Conservation (phyloP, 2,797 vertebrate species). For the Picus viridis region DNA sequence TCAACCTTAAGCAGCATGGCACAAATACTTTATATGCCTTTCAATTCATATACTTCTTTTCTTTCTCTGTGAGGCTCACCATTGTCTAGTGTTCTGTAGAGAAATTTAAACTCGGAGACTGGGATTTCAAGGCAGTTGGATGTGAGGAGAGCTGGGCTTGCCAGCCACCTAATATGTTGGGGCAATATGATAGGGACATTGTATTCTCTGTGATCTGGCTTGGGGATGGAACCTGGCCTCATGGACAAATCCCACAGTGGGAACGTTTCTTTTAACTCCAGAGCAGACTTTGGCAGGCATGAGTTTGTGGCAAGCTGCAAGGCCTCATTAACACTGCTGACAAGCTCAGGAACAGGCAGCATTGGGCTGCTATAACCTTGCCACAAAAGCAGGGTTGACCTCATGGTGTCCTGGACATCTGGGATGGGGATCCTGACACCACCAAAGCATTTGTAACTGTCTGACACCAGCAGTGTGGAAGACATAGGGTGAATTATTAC, state of each 20-base stretch:
- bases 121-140: neutral
- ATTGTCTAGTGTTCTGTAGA: neutral
- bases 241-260: neutral
- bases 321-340: neutral
- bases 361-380: neutral
- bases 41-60: neutral
- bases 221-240: neutral
- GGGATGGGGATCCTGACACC: slow-evolving; percentile 4
- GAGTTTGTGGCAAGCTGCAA: neutral
- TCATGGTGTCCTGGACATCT: neutral
- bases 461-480: neutral
- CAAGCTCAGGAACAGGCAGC: neutral
- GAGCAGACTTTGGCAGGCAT: neutral
- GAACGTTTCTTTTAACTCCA: neutral
- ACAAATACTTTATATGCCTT: neutral
- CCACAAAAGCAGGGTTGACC: neutral
- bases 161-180: neutral
- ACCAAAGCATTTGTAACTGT: neutral
- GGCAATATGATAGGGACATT: neutral
- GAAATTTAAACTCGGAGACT: neutral
- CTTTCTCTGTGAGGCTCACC: neutral
- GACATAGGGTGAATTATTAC: neutral
- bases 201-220: slow-evolving; percentile 14
- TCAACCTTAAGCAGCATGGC: neutral
- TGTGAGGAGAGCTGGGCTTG: neutral